phyloP scores from a whole-genome alignment of 2,888 invertebrate species.

The Itoplectis maculator region DNA sequence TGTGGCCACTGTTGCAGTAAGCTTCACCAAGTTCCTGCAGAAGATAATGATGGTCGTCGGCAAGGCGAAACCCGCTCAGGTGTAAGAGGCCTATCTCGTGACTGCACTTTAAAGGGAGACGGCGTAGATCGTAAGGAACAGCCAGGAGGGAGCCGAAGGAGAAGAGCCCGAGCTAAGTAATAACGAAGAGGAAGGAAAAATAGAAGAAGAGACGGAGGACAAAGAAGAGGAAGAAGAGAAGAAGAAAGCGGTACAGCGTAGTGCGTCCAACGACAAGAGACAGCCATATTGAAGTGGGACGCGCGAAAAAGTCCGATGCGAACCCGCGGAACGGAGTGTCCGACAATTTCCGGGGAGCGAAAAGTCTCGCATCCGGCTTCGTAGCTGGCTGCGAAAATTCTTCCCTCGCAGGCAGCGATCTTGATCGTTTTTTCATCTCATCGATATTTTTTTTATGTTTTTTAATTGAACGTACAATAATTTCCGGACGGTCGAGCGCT shows the following conservation, averaged over 20 bases:
- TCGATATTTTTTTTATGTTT: neutral
- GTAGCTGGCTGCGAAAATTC: constrained; percentile 12
- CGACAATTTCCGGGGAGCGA: constrained; percentile 44
- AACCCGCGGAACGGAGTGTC: constrained; percentile 36
- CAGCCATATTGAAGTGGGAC: constrained; percentile 78
- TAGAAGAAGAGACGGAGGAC: constrained; percentile 33
- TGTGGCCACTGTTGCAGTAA: constrained; percentile 85
- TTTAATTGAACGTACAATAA: constrained; percentile 39
- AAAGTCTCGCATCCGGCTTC: constrained; percentile 11
- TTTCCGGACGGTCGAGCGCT: constrained; percentile 4
- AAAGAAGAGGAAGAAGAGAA: constrained; percentile 39
- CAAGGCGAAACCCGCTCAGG: constrained; percentile 89
- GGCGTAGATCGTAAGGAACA: constrained; percentile 14
- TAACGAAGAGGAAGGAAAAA: constrained; percentile 18
- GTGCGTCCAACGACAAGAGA: constrained; percentile 72
- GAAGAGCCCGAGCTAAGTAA: neutral
- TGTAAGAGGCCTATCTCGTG: constrained; percentile 84
- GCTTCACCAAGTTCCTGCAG: constrained; percentile 88
- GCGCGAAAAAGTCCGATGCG: constrained; percentile 49
- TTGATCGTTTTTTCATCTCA: too few relatives aligned
- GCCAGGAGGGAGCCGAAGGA: neutral
- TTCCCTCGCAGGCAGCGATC: neutral
- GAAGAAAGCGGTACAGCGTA: constrained; percentile 37
- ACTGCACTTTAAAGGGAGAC: constrained; percentile 27
- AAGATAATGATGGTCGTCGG: constrained; percentile 91